phyloP scores from a whole-genome alignment of 2,113 vertebrate genomes.

The Peromyscus leucopus region DNA sequence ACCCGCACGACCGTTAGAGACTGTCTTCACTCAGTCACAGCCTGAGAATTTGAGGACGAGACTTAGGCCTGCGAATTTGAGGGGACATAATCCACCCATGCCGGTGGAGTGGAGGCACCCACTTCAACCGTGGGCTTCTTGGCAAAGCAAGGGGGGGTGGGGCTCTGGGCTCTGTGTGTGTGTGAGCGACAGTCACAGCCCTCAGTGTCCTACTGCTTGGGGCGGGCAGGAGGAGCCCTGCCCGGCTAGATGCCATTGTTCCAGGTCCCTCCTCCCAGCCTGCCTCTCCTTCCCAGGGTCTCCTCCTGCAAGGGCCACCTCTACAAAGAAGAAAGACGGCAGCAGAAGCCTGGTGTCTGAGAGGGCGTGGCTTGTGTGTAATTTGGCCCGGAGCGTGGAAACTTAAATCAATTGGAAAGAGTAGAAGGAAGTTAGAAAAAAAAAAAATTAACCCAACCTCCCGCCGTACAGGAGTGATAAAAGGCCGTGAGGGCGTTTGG shows the following conservation, averaged over 20 bases:
- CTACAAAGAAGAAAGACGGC: too few relatives aligned
- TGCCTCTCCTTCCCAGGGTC: background rate
- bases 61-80: background rate
- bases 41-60: background rate
- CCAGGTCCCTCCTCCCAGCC: background rate
- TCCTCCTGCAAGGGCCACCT: background rate
- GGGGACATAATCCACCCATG: background rate
- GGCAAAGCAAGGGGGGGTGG: background rate
- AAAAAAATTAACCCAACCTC: conserved; percentile 7
- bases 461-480: background rate
- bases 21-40: background rate
- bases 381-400: conserved; percentile 73
- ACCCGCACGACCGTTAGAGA: background rate
- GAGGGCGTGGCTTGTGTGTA: conserved; percentile 22
- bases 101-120: too few relatives aligned
- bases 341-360: accelerated
- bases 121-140: background rate
- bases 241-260: background rate
- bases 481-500: background rate
- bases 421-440: conserved; percentile 69
- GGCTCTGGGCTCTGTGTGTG: accelerated
- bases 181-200: background rate
- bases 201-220: accelerated
- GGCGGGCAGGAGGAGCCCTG: background rate
- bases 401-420: conserved; percentile 73